phyloP scores from a whole-genome alignment of 2,888 invertebrate species.

The Luffia ferchaultella region DNA sequence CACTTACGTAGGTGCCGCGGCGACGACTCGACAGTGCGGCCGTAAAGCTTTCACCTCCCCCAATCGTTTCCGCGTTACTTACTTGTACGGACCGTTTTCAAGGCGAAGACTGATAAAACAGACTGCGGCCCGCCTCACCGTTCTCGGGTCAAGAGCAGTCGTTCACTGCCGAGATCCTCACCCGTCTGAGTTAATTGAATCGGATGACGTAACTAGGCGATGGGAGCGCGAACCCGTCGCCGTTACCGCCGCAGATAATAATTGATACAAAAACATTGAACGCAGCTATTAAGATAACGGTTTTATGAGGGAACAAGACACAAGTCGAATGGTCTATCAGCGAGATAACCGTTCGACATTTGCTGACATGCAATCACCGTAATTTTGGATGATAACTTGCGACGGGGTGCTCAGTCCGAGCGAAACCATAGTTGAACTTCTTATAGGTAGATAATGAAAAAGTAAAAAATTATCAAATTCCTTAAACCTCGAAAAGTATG shows the following conservation, averaged over 20 bases:
- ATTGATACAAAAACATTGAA: not conserved
- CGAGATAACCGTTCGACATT: no score
- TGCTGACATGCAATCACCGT: no score
- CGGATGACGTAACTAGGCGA: not conserved
- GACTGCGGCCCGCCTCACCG: constrained; percentile 44
- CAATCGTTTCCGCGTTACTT: constrained; percentile 57
- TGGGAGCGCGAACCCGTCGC: not conserved
- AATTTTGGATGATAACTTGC: no score
- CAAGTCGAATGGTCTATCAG: no score
- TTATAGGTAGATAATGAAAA: no score
- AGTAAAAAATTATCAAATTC: no score
- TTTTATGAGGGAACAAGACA: no score
- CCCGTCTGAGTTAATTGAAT: not conserved
- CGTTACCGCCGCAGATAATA: not conserved
- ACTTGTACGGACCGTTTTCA: not conserved
- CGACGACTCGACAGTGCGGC: constrained; percentile 18
- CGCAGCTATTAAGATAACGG: not conserved
- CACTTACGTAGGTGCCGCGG: constrained; percentile 14
- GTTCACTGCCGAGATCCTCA: constrained; percentile 45
- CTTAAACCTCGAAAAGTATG: no score
- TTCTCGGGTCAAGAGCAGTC: constrained; percentile 46
- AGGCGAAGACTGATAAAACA: constrained; percentile 34
- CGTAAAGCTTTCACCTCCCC: constrained; percentile 54
- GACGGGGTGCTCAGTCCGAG: no score
- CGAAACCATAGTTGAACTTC: no score